A percentile compares a stretch with the other conserved stretches of the same genome.
Evolutionary conservation across 2,888 invertebrate genomes (phyloP).

Genomic region (Hirtodrosophila duncani): DNA sequence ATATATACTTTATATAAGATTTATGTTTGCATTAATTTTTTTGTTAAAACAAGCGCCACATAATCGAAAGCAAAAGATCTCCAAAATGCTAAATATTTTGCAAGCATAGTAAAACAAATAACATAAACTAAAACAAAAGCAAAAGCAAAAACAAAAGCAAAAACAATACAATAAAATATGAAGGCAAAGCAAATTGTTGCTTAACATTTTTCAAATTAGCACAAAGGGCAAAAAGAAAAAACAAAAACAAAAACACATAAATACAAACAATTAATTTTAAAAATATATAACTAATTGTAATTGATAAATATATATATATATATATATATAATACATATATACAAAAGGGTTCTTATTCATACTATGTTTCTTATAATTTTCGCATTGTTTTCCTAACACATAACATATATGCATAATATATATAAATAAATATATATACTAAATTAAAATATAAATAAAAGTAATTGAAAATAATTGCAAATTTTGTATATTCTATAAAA

Average conservation of each 20-base stretch:
- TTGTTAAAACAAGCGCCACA: slow-evolving; percentile 44
- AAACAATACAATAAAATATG: neutral
- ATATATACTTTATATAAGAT: slow-evolving; percentile 16
- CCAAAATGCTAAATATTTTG: slow-evolving; percentile 45
- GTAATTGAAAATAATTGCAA: neutral
- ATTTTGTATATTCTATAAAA: neutral
- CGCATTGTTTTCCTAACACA: slow-evolving; percentile 68
- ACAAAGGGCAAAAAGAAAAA: slow-evolving; percentile 28
- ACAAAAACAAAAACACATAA: slow-evolving; percentile 9
- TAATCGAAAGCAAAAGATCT: slow-evolving; percentile 51
- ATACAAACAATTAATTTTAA: slow-evolving; percentile 33
- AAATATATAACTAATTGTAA: slow-evolving; percentile 53
- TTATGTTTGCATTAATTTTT: slow-evolving; percentile 19
- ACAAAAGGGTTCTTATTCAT: slow-evolving; percentile 56
- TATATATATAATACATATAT: slow-evolving; percentile 55
- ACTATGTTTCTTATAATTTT: slow-evolving; percentile 64
- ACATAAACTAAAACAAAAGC: slow-evolving; percentile 24
- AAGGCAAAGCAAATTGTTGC: slow-evolving; percentile 16
- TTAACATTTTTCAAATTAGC: slow-evolving; percentile 32
- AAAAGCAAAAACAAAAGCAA: slow-evolving; percentile 10
- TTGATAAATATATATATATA: slow-evolving; percentile 42
- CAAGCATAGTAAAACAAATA: slow-evolving; percentile 24
- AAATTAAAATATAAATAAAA: slow-evolving; percentile 28
- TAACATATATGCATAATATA: slow-evolving; percentile 41
- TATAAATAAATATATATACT: slow-evolving; percentile 54